Conservation (phyloP, 2,113 vertebrate species). For the Rutilus rutilus region DNA sequence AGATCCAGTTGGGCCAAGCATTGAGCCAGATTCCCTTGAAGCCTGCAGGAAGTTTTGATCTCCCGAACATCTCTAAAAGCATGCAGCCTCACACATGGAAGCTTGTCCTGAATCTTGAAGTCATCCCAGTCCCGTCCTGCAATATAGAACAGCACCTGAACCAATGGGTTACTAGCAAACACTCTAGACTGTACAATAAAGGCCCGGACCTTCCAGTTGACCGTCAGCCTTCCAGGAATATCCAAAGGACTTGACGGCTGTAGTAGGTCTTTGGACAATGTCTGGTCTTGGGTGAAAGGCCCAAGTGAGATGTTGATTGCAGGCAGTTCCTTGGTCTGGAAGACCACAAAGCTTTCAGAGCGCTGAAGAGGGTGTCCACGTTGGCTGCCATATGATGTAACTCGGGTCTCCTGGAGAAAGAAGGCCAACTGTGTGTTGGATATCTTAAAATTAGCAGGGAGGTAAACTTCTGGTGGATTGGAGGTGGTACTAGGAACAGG, state of each 20-base stretch:
- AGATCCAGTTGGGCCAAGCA: conserved; percentile 91
- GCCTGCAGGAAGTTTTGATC: conserved; percentile 89
- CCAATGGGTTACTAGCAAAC: conserved; percentile 85
- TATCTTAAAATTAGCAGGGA: conserved; percentile 93
- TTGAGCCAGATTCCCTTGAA: conserved; percentile 88
- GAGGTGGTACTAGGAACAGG: conserved; percentile 69
- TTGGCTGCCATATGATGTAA: conserved; percentile 64
- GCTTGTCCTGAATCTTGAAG: conserved; percentile 84
- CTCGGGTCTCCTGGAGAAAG: conserved; percentile 86
- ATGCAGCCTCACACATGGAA: conserved; percentile 92
- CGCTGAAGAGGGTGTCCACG: conserved; percentile 82
- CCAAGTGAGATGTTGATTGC: conserved; percentile 92
- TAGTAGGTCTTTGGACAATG: conserved; percentile 89
- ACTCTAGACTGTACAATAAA: conserved; percentile 92
- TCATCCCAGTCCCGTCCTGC: conserved; percentile 97
- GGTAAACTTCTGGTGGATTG: conserved; percentile 71
- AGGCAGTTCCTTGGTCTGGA: conserved; percentile 95
- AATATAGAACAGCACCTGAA: conserved; percentile 96
- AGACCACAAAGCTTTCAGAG: conserved; percentile 93
- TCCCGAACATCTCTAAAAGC: conserved; percentile 90
- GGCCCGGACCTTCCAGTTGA: conserved; percentile 98
- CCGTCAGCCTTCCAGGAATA: conserved; percentile 88
- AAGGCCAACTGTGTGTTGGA: conserved; percentile 94
- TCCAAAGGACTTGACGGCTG: conserved; percentile 93
- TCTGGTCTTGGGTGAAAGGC: conserved; percentile 88